Evolutionary conservation across 2,113 vertebrate species (phyloP).

Genomic region (Cavia aperea): DNA sequence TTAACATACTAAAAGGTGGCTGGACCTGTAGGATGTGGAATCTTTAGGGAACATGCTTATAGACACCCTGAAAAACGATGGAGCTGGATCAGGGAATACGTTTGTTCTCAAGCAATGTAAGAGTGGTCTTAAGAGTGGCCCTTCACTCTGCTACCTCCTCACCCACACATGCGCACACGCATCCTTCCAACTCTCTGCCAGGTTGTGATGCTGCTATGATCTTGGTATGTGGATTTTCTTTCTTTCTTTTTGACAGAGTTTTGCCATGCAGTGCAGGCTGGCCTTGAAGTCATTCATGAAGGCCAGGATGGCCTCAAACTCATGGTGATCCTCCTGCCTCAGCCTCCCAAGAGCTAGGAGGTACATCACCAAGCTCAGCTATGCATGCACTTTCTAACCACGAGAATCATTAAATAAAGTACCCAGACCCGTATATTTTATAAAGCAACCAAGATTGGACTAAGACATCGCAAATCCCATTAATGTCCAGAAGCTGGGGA

Average conservation of each 20-base stretch:
- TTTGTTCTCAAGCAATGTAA: neutral
- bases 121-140: neutral
- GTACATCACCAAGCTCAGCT: neutral
- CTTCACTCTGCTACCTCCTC: neutral
- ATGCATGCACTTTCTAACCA: neutral
- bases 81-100: neutral
- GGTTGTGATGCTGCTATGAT: neutral
- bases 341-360: neutral
- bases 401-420: neutral
- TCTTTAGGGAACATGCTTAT: neutral
- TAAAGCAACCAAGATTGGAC: neutral
- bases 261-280: neutral
- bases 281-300: too few relatives aligned
- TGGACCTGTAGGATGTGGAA: neutral
- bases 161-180: neutral
- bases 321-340: neutral
- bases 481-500: constrained; percentile 1
- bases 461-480: neutral
- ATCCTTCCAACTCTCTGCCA: neutral
- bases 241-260: neutral
- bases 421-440: neutral
- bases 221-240: neutral
- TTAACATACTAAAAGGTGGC: neutral
- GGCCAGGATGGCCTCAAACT: neutral
- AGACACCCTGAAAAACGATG: neutral